phyloP scores from a whole-genome alignment of 2,113 vertebrate genomes.

The Zonotrichia leucophrys region DNA sequence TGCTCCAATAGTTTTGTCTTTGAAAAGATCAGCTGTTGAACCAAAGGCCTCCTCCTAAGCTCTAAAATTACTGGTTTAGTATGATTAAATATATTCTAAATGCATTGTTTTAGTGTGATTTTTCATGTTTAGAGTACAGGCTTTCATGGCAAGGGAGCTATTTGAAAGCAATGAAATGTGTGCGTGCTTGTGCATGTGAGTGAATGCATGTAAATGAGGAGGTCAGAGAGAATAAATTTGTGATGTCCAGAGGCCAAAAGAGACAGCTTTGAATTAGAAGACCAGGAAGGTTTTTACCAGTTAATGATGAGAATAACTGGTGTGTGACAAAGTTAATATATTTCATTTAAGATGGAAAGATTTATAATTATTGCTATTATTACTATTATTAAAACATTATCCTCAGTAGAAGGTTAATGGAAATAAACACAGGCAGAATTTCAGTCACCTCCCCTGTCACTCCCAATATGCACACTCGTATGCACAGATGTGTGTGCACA shows the following conservation, averaged over 20 bases:
- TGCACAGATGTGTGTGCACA: background rate
- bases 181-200: fast-evolving
- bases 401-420: background rate
- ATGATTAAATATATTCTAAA: background rate
- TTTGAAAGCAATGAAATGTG: background rate
- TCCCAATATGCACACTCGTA: fast-evolving
- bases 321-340: background rate
- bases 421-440: background rate
- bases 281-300: background rate
- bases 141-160: background rate
- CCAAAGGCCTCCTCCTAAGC: background rate
- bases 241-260: background rate
- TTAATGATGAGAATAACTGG: background rate
- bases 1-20: background rate
- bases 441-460: background rate
- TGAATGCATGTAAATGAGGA: background rate
- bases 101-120: background rate
- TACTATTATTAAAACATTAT: background rate
- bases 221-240: background rate
- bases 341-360: background rate
- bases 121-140: background rate
- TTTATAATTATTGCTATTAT: background rate
- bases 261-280: background rate
- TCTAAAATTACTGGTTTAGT: background rate
- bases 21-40: background rate